Base-by-base conservation (phyloP, 2,888 invertebrate species). In the Leptinotarsa haldemani region DNA sequence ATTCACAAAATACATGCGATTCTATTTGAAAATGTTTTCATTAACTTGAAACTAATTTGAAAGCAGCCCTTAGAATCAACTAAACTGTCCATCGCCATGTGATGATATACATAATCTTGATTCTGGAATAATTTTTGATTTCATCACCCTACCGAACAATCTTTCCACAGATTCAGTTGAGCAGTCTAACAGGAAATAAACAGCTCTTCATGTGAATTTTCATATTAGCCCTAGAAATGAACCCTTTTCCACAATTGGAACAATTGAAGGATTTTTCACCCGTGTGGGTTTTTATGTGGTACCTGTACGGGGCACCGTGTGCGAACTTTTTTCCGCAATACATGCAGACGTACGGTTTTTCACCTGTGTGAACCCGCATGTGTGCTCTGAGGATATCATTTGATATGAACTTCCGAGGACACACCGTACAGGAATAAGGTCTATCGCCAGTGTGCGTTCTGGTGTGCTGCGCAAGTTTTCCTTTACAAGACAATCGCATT, bases 271-370 rank as follows among this genome's bases (percentile, higher is more conserved):
- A 90, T 76, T 89, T 87, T 76, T 89, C 89, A 70, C 90, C 90
- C 79, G 89, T 89, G 87, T 90, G 91, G 83, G 90, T 90, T 85
- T 90, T 86, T 83, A 90, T 90, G 84, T 91, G 90, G 78, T 90
- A 90, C 79, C 90, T 90, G 74, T 91, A 89, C 65, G 90, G 90
- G 78, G 90, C 90, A 25, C 90, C 87, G 85, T 90, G 90, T 46
- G 89, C 89, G 86, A 83, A 80, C 48, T 82, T 82, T 70, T 84
- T 82, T n/a, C 84, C 85, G 74, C 85, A 86, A 18, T 80, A 75
- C 66, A 77, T 74, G 56, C 82, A 82, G 7, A 78, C 75, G 69
- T 77, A 84, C 7, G 84, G 84, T 69, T 82, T 83, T 53, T 82
- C 83, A 0, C 83, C 83, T 1, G 83, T 84, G 53, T 84, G 85